These are phyloP conservation scores for Brevimyrus niger DNA, from an alignment of 2,113 vertebrate genomes.

Conservation along the genomic window DNA sequence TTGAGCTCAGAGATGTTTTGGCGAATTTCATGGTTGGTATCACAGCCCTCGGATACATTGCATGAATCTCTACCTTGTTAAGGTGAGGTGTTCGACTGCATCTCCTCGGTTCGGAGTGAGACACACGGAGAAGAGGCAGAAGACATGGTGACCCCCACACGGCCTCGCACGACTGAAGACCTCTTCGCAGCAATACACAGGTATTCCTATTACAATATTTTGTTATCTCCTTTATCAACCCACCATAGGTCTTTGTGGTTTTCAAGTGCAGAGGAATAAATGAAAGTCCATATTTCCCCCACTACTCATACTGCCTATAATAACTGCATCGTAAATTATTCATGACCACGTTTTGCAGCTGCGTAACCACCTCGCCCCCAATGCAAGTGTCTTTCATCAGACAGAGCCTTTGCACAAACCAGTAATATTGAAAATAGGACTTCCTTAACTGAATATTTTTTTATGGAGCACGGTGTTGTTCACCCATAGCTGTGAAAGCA, in stretches of 20 bases:
- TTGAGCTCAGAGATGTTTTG: background rate
- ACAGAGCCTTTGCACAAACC: background rate
- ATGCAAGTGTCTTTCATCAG: background rate
- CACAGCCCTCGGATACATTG: background rate
- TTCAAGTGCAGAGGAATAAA: background rate
- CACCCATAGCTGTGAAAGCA: background rate
- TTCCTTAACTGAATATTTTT: background rate
- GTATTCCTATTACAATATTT: constrained; percentile 49
- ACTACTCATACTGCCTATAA: background rate
- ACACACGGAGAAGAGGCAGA: constrained; percentile 49
- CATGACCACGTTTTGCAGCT: background rate
- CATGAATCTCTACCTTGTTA: background rate
- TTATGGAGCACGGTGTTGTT: background rate
- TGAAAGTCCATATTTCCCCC: background rate
- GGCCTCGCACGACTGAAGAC: constrained; percentile 82
- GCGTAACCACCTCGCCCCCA: background rate
- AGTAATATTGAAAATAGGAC: background rate
- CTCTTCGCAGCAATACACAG: constrained; percentile 93
- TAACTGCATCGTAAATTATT: constrained; percentile 3
- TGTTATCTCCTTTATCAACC: background rate
- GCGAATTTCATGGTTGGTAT: background rate
- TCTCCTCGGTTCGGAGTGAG: constrained; percentile 38
- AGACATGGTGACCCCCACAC: constrained; percentile 57
- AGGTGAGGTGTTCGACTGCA: constrained; percentile 63
- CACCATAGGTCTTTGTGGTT: background rate